phyloP scores from a whole-genome alignment of 2,113 vertebrate genomes.

The Phrynocephalus versicolor region DNA sequence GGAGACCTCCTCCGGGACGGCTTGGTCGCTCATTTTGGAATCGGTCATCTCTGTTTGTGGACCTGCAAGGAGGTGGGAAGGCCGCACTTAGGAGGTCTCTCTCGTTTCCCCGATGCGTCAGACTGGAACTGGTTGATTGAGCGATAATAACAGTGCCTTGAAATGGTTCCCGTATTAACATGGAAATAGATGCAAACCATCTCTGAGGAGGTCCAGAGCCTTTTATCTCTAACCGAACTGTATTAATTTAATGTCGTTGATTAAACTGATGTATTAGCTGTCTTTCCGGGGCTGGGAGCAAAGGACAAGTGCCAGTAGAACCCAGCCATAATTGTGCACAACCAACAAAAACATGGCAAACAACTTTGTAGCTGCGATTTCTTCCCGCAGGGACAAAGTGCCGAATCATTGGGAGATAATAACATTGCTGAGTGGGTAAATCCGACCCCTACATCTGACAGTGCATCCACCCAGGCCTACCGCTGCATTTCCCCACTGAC shows the following conservation, averaged over 20 bases:
- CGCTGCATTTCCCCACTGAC: neutral
- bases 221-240: no score
- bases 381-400: neutral
- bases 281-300: neutral
- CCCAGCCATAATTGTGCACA: neutral
- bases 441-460: neutral
- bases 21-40: slow-evolving; percentile 71
- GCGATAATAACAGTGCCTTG: neutral
- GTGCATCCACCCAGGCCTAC: neutral
- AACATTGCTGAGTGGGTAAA: no score
- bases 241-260: no score
- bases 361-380: neutral
- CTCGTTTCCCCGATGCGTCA: no score
- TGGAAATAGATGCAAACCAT: neutral
- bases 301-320: neutral
- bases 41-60: neutral
- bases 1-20: slow-evolving; percentile 63
- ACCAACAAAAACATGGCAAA: no score
- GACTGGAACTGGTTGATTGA: no score
- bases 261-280: no score
- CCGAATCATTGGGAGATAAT: neutral
- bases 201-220: neutral
- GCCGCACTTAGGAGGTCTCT: neutral
- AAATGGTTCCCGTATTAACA: neutral
- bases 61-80: slow-evolving; percentile 18